Percentiles rank a stretch among this genome's conserved stretches.
Evolutionary conservation across 2,888 invertebrate genomes (phyloP).

Genomic region (Cecidostiba fungosa): DNA sequence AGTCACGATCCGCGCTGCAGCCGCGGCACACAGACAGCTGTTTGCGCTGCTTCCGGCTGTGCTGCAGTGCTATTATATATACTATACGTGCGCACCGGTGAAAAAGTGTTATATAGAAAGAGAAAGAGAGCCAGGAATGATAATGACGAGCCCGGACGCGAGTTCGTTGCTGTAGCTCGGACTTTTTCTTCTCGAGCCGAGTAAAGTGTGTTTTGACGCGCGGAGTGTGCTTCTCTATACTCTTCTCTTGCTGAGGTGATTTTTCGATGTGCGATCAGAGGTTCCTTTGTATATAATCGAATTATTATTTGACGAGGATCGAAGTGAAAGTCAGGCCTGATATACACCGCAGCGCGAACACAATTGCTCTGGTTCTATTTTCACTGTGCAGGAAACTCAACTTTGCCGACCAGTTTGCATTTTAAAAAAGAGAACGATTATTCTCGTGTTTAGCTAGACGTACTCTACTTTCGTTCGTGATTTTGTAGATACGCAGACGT

Average conservation of each 20-base stretch:
- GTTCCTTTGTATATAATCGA: neutral
- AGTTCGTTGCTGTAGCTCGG: neutral
- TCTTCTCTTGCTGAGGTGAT: neutral
- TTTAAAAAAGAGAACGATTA: neutral
- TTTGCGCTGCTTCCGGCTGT: neutral
- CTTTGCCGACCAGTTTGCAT: neutral
- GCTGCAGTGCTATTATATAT: neutral
- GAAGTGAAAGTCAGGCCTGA: neutral
- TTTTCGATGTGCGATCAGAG: neutral
- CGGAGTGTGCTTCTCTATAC: neutral
- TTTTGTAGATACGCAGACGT: too few relatives aligned
- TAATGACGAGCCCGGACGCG: neutral
- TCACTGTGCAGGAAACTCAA: neutral
- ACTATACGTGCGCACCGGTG: neutral
- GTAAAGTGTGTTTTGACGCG: neutral
- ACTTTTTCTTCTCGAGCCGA: neutral
- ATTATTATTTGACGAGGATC: neutral
- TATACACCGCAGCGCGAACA: neutral
- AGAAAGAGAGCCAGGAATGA: constrained; percentile 16
- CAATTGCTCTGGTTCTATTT: neutral
- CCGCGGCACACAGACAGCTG: neutral
- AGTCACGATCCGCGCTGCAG: constrained; percentile 23
- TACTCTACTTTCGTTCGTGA: too few relatives aligned
- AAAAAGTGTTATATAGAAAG: neutral
- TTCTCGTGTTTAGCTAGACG: too few relatives aligned